These are phyloP conservation scores for Perca fluviatilis DNA, from an alignment of 2,113 vertebrate species.

Conservation along the genomic window DNA sequence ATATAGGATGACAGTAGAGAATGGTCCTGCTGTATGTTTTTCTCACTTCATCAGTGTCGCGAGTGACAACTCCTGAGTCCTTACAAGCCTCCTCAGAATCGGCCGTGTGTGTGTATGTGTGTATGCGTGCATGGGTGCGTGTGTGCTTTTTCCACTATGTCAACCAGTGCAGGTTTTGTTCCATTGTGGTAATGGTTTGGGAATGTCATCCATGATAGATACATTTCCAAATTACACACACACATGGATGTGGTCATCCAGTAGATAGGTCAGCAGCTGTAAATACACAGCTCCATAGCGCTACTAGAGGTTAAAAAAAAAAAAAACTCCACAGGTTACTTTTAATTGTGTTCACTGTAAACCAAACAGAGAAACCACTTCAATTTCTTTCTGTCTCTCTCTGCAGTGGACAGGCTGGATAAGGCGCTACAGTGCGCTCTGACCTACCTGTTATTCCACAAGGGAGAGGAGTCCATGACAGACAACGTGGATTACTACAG, in stretches of 20 bases:
- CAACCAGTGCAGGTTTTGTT: conserved; percentile 35
- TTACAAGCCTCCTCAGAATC: background rate
- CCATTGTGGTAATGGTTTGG: conserved; percentile 52
- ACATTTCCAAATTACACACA: conserved; percentile 14
- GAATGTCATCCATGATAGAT: conserved; percentile 55
- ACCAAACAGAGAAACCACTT: background rate
- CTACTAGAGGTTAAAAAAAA: background rate
- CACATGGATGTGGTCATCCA: background rate
- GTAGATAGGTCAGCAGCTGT: background rate
- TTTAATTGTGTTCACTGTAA: background rate
- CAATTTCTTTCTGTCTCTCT: conserved; percentile 20
- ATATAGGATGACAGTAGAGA: background rate
- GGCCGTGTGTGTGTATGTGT: conserved; percentile 1
- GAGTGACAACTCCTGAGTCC: background rate
- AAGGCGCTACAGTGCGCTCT: conserved; percentile 90
- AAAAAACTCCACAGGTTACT: background rate
- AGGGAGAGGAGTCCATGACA: conserved; percentile 89
- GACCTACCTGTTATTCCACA: conserved; percentile 93
- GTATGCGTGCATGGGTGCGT: conserved; percentile 14
- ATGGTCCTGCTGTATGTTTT: background rate
- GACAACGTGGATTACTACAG: conserved; percentile 90
- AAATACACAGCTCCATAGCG: background rate
- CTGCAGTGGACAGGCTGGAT: conserved; percentile 84
- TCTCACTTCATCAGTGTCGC: background rate
- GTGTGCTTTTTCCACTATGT: conserved; percentile 63